Conservation (phyloP, 2,113 vertebrate genomes). For the Enhydra lutris region DNA sequence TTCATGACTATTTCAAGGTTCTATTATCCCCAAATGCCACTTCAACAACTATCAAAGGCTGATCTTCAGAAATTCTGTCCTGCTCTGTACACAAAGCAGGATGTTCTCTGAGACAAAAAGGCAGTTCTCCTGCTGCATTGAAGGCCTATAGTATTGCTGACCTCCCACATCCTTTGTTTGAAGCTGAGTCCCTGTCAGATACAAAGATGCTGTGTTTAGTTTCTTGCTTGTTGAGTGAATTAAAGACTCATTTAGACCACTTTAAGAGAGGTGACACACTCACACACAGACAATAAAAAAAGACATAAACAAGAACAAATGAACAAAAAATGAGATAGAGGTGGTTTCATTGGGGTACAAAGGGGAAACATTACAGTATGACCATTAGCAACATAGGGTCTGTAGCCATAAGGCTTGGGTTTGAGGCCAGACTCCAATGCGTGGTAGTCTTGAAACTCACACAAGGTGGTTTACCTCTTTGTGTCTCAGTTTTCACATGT, state of each 20-base stretch:
- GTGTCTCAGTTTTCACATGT: background rate
- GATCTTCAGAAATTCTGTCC: constrained; percentile 19
- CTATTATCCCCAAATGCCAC: constrained; percentile 39
- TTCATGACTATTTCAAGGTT: constrained; percentile 51
- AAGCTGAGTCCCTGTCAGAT: background rate
- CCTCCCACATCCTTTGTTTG: background rate
- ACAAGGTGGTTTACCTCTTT: background rate
- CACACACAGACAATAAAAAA: too few relatives aligned
- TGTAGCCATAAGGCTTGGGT: background rate
- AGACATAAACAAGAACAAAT: too few relatives aligned
- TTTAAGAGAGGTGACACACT: background rate
- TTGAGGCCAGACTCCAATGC: background rate
- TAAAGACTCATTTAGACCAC: background rate
- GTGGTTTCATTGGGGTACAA: background rate
- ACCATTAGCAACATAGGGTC: background rate
- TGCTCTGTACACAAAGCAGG: background rate
- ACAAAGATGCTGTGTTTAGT: background rate
- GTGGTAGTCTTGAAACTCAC: background rate
- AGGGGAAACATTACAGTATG: background rate
- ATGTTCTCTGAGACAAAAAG: background rate
- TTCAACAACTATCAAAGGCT: constrained; percentile 13
- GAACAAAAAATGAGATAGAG: background rate
- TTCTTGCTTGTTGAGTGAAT: background rate
- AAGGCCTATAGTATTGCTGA: background rate
- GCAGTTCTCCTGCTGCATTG: fast-evolving